A percentile compares a stretch with the other conserved stretches of the same genome.
These are phyloP conservation scores for Plotosus lineatus DNA, from an alignment of 2,113 vertebrate genomes.

Conservation along the genomic window DNA sequence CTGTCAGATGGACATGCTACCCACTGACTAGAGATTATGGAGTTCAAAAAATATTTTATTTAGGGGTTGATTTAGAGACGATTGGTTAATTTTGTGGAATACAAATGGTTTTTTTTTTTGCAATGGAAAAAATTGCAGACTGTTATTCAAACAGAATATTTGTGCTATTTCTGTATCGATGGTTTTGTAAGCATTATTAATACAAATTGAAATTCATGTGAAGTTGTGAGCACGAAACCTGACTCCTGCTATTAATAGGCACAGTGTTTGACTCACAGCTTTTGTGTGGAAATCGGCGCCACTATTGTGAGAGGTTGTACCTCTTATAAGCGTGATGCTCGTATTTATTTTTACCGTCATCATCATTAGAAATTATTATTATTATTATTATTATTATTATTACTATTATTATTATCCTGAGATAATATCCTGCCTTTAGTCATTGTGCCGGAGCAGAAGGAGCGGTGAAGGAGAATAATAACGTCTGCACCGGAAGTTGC, in stretches of 20 bases:
- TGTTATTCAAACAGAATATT: no score
- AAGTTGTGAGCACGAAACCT: background rate
- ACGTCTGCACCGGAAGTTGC: conserved; percentile 61
- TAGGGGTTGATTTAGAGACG: no score
- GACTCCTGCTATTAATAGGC: conserved; percentile 14
- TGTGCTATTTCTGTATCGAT: no score
- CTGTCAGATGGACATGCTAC: no score
- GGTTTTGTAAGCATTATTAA: no score
- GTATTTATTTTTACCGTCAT: background rate
- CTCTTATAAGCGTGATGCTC: conserved; percentile 20
- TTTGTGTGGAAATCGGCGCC: conserved; percentile 29
- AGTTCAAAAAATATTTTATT: no score
- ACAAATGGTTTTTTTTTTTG: no score
- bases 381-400: background rate
- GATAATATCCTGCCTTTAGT: conserved; percentile 58
- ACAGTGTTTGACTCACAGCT: background rate
- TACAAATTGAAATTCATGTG: no score
- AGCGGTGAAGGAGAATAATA: conserved; percentile 64
- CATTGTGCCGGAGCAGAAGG: conserved; percentile 30
- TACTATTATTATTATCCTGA: conserved; percentile 42
- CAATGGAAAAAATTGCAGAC: no score
- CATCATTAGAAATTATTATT: background rate
- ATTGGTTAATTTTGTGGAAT: no score
- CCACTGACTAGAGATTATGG: no score
- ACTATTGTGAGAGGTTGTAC: background rate